Evolutionary conservation across 2,888 invertebrate genomes (phyloP).

Genomic region (Tortrix viridana): DNA sequence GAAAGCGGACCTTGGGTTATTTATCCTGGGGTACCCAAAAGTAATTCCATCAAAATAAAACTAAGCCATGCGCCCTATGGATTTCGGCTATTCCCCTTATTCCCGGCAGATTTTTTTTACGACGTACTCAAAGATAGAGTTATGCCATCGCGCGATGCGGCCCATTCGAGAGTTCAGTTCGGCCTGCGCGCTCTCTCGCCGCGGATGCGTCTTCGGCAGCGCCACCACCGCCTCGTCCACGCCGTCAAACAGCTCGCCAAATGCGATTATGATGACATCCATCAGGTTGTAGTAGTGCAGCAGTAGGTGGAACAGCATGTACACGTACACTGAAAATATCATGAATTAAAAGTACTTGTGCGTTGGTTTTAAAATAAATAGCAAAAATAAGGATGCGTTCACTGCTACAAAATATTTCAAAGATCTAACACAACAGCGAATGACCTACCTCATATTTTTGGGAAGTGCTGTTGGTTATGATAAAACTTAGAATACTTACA

Average conservation of each 20-base stretch:
- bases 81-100: no score
- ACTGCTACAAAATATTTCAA: no score
- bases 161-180: slow-evolving; percentile 55
- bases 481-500: slow-evolving; percentile 49
- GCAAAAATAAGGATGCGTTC: no score
- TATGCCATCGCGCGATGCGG: slow-evolving; percentile 63
- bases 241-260: slow-evolving; percentile 60
- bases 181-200: slow-evolving; percentile 49
- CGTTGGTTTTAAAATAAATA: no score
- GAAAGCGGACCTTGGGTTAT: no score
- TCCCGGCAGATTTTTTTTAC: background rate
- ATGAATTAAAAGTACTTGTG: no score
- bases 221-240: slow-evolving; percentile 54
- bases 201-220: slow-evolving; percentile 46
- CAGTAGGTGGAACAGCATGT: slow-evolving; percentile 62
- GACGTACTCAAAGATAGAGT: slow-evolving; percentile 57
- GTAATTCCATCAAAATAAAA: no score
- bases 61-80: no score
- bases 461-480: background rate
- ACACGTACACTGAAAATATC: slow-evolving; percentile 60
- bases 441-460: no score
- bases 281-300: slow-evolving; percentile 61
- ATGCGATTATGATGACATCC: slow-evolving; percentile 61
- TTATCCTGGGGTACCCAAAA: no score
- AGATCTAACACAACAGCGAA: no score